phyloP scores from a whole-genome alignment of 2,888 invertebrate genomes.

The Congeria kusceri region DNA sequence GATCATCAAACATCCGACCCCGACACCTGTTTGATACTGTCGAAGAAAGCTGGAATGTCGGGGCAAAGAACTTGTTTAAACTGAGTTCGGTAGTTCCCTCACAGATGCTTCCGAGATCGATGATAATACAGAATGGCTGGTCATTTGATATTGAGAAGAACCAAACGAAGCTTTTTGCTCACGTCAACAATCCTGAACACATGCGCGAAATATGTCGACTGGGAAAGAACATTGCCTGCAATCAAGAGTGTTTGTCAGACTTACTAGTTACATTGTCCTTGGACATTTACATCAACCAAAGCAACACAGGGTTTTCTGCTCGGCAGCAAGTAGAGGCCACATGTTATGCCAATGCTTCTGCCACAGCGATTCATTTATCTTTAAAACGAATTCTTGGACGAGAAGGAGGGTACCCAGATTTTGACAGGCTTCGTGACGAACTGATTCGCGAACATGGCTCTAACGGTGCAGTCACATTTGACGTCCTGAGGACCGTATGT shows the following conservation, averaged over 20 bases:
- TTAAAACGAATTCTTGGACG: conserved; percentile 20
- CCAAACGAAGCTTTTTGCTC: conserved; percentile 3
- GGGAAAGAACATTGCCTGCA: background rate
- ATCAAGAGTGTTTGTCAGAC: background rate
- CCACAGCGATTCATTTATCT: conserved; percentile 3
- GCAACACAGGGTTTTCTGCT: background rate
- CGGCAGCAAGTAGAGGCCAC: background rate
- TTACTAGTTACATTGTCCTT: conserved; percentile 1
- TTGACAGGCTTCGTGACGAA: conserved; percentile 9
- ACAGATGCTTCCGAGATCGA: background rate
- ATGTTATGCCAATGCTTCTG: conserved; percentile 33
- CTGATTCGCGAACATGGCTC: background rate
- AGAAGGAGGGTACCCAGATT: conserved; percentile 19
- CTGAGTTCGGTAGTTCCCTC: background rate
- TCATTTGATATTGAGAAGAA: background rate
- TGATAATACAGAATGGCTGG: background rate
- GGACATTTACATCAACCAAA: conserved; percentile 43
- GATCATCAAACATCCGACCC: background rate
- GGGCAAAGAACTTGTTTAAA: background rate
- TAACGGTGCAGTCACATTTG: background rate
- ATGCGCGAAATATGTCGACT: conserved; percentile 15
- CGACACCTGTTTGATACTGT: background rate
- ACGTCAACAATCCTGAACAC: conserved; percentile 42
- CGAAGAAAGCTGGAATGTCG: background rate
- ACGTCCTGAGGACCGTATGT: background rate